Conservation (phyloP, 2,888 invertebrate genomes). For the Drosophila demipolita region DNA sequence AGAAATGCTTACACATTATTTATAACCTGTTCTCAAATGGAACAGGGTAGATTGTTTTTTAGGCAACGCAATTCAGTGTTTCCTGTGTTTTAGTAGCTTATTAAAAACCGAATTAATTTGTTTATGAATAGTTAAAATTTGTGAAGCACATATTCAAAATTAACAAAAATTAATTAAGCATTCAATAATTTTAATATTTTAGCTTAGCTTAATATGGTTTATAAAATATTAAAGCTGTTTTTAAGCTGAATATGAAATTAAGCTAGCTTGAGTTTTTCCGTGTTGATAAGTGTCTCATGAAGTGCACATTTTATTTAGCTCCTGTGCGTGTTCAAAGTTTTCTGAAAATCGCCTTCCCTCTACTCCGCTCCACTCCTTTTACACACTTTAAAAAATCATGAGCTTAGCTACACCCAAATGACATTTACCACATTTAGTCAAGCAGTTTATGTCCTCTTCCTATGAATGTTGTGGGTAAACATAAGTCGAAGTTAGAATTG, state of each 20-base stretch:
- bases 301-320: conserved; percentile 21
- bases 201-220: neutral
- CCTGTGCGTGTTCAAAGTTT: conserved; percentile 34
- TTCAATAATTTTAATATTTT: neutral
- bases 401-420: conserved; percentile 31
- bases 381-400: neutral
- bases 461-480: conserved; percentile 40
- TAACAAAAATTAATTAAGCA: neutral
- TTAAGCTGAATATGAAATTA: conserved; percentile 11
- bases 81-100: neutral
- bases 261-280: neutral
- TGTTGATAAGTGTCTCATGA: conserved; percentile 13
- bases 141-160: neutral
- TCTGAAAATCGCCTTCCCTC: neutral
- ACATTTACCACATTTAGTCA: conserved; percentile 59
- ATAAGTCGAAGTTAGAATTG: conserved; percentile 31
- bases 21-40: neutral
- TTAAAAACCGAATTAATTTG: neutral
- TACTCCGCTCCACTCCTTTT: neutral
- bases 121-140: neutral
- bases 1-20: neutral
- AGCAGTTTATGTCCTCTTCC: conserved; percentile 35
- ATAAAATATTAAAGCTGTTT: conserved; percentile 1
- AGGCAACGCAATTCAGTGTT: neutral
- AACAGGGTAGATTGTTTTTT: neutral